Base-by-base conservation (phyloP, 1,140 invertebrate genomes). In the Oncopeltus fasciatus region DNA sequence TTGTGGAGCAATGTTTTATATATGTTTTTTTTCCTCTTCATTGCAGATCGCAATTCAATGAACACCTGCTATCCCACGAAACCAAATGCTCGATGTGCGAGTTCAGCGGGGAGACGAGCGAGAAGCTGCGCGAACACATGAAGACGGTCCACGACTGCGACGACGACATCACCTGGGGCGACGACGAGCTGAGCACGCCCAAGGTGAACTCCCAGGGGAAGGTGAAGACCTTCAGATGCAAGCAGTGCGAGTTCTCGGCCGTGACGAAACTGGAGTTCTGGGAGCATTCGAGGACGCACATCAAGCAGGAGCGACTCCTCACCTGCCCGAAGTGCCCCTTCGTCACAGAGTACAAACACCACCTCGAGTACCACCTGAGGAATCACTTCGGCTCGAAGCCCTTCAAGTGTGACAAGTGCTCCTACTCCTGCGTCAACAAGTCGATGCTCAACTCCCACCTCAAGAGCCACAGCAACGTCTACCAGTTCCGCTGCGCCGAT, bases 371-470 rank as follows among this genome's bases (percentile, higher is more conserved):
- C 70, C 97, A 98, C 72, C 78, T 97, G 67, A 78, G 92, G 8
- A 98, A 98, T 72, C 97, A 99, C 72, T 83, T 87, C 67, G 92
- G 93, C 8, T 89, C 87, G 0, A 99, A 99, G 70, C 96, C 96
- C 0, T 99, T 93, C 77, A 92, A 95, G 70, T 99, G 97, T 73
- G 77, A 81, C 57, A 87, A 95, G 68, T 97, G 93, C 74, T 79
- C 81, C 14, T 98, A 97, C 70, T 82, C 84, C 0, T 99, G 96
- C 71, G 95, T 99, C 2, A 99, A 98, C 75, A 98, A 99, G 72
- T 98, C 95, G 0, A 99, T 99, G 97, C 77, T 99, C 12, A 98
- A 97, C 71, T 96, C 92, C 0, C 97, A 99, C 70, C 81, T 97
- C 68, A 99, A 99, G 72, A 96, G 92, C 0, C 97, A 99, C 73